Evolutionary conservation across 1,140 invertebrate genomes (phyloP).

Genomic region (Conopomorpha cramerella): DNA sequence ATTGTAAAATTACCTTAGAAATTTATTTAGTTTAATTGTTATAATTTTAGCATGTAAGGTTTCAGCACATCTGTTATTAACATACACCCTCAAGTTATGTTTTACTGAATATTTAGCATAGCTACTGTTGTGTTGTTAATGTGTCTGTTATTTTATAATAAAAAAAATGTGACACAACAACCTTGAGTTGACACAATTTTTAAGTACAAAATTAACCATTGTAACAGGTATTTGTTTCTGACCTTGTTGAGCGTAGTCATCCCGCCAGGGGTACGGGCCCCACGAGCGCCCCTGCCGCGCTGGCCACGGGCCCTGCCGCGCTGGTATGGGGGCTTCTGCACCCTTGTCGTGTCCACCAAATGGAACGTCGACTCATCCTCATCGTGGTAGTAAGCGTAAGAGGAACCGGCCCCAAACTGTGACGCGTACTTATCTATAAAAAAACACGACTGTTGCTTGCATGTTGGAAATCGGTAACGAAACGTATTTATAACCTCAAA

Average conservation of each 20-base stretch:
- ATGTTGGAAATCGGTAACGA: not conserved
- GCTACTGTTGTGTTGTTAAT: no score
- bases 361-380: slow-evolving; percentile 99
- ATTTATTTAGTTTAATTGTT: no score
- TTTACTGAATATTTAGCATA: no score
- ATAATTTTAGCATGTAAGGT: no score
- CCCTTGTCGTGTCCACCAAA: slow-evolving; percentile 90
- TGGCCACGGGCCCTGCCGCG: slow-evolving; percentile 83
- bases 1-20: no score
- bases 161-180: no score
- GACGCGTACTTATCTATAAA: slow-evolving; percentile 91
- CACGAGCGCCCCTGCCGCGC: slow-evolving; percentile 79
- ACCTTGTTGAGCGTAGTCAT: slow-evolving; percentile 68
- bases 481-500: slow-evolving; percentile 1
- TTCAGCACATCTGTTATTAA: no score
- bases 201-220: no score
- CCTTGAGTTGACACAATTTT: no score
- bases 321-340: slow-evolving; percentile 90
- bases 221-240: no score
- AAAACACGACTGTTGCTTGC: not conserved
- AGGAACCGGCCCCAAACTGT: slow-evolving; percentile 91
- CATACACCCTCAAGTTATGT: no score
- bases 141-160: no score
- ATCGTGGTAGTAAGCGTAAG: slow-evolving; percentile 97
- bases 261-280: slow-evolving; percentile 71